Evolutionary conservation across 2,113 vertebrate genomes (phyloP).

Genomic region (Haliaeetus leucogaster): DNA sequence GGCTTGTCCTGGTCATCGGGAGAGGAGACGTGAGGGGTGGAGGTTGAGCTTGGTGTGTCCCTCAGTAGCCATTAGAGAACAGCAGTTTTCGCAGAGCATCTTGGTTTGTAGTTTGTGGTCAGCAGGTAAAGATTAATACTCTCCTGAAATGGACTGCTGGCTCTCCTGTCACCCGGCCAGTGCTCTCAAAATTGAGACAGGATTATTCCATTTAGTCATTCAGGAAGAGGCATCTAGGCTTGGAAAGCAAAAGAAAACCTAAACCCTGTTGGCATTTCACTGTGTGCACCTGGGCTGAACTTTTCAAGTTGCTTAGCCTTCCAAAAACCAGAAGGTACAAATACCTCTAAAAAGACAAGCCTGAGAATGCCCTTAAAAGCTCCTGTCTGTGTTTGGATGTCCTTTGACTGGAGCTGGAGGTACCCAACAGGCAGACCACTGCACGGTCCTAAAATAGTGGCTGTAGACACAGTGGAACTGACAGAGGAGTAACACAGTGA

Average conservation of each 20-base stretch:
- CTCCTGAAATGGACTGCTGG: background rate
- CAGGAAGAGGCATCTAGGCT: background rate
- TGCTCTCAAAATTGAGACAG: background rate
- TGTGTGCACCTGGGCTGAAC: background rate
- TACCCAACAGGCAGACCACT: background rate
- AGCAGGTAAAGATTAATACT: background rate
- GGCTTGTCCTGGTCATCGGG: fast-evolving
- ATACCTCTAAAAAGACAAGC: background rate
- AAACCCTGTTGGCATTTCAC: background rate
- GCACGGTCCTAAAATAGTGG: background rate
- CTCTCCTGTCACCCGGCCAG: background rate
- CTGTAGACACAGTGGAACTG: background rate
- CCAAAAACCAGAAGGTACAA: background rate
- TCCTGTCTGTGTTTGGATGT: background rate
- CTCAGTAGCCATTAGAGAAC: background rate
- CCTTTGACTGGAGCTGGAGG: background rate
- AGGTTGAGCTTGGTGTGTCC: background rate
- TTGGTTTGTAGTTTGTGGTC: background rate
- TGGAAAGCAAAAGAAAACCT: background rate
- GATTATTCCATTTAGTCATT: background rate
- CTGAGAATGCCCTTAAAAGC: background rate
- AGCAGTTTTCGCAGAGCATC: background rate
- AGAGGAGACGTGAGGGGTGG: background rate
- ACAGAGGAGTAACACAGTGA: background rate
- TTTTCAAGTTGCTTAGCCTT: background rate